A percentile compares a stretch with the other conserved stretches of the same genome.
Conservation (phyloP, 1,140 invertebrate genomes). For the Lordiphosa collinella region DNA sequence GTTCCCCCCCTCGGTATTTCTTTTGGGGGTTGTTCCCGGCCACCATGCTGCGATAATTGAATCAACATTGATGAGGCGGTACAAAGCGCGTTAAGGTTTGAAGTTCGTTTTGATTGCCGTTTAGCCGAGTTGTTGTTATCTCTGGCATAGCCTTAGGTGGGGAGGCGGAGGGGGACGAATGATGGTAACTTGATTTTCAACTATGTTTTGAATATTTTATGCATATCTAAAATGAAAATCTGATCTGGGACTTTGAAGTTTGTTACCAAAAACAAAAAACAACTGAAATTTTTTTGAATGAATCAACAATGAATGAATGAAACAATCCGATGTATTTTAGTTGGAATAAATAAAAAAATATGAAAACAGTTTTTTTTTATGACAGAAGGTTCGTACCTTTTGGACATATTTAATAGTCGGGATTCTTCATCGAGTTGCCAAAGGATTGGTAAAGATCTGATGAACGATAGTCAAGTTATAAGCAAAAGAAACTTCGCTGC, state of each 20-base stretch:
- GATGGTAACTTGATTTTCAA: conserved; percentile 29
- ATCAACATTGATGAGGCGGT: conserved; percentile 57
- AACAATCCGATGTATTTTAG: too few relatives aligned
- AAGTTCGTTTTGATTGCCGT: conserved; percentile 58
- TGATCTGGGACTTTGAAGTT: conserved; percentile 16
- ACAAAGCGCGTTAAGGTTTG: conserved; percentile 47
- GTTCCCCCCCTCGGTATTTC: background rate
- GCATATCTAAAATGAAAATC: conserved; percentile 66
- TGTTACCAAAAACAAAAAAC: too few relatives aligned
- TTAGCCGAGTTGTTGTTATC: conserved; percentile 31
- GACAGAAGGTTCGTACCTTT: too few relatives aligned
- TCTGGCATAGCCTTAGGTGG: conserved; percentile 12
- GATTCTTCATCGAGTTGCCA: too few relatives aligned
- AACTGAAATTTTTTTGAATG: too few relatives aligned
- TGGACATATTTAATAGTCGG: too few relatives aligned
- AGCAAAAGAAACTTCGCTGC: too few relatives aligned
- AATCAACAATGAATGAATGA: too few relatives aligned
- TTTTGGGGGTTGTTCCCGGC: conserved; percentile 15
- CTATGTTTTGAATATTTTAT: conserved; percentile 27
- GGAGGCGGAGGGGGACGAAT: conserved; percentile 21
- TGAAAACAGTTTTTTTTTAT: too few relatives aligned
- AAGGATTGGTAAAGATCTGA: too few relatives aligned
- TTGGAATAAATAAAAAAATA: too few relatives aligned
- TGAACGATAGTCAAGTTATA: too few relatives aligned
- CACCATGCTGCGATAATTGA: conserved; percentile 75